These are phyloP conservation scores for Dromas ardeola DNA, from an alignment of 2,113 vertebrate species.

Conservation along the genomic window DNA sequence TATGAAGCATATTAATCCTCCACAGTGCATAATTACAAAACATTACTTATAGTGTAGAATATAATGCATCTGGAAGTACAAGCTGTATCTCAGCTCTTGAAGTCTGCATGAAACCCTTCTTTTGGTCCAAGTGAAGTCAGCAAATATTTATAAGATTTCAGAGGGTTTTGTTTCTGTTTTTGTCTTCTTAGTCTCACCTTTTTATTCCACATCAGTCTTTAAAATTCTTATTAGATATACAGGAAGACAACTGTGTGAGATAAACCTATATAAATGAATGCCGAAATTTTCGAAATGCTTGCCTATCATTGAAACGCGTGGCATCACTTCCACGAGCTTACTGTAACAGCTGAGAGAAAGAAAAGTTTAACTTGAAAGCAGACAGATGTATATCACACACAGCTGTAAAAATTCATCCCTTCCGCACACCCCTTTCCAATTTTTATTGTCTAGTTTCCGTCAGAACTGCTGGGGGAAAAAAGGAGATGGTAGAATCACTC, in stretches of 20 bases:
- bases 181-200: neutral
- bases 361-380: neutral
- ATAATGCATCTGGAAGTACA: neutral
- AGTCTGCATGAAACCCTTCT: neutral
- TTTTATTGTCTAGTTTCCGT: neutral
- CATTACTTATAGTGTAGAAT: neutral
- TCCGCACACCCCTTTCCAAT: neutral
- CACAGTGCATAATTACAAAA: neutral
- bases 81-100: neutral
- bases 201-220: neutral
- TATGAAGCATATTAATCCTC: neutral
- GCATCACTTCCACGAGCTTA: neutral
- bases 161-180: neutral
- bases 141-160: neutral
- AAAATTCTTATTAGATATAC: neutral
- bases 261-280: neutral
- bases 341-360: neutral
- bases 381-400: neutral
- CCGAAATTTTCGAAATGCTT: neutral
- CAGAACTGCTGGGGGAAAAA: neutral
- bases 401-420: neutral
- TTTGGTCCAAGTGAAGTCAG: neutral
- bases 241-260: neutral
- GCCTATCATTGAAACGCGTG: accelerated
- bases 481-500: neutral